Conservation (phyloP, 2,888 invertebrate species). For the Galerucella calmariensis region DNA sequence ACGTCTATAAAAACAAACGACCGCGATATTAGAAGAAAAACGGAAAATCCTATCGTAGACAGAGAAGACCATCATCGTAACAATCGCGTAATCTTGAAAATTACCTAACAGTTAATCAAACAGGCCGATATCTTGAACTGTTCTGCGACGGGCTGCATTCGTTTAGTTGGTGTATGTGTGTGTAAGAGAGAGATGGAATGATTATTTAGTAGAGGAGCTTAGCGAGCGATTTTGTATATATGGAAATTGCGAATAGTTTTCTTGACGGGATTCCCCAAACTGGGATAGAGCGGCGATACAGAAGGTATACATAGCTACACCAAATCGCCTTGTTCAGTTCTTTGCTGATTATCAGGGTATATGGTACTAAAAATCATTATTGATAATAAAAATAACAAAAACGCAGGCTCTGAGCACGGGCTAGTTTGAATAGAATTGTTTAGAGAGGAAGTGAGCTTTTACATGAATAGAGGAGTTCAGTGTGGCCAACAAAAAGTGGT, state of each 20-base stretch:
- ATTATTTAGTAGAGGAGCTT: constrained; percentile 13
- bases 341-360: too few species aligned
- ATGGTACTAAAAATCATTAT: too few species aligned
- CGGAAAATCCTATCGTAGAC: constrained; percentile 39
- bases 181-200: constrained; percentile 2
- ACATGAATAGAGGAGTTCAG: too few species aligned
- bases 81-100: constrained; percentile 52
- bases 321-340: too few species aligned
- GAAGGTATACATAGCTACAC: too few species aligned
- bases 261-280: not conserved
- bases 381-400: too few species aligned
- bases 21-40: constrained; percentile 30
- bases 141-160: constrained; percentile 35
- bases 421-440: too few species aligned
- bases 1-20: constrained; percentile 36
- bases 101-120: constrained; percentile 53
- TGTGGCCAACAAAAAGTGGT: too few species aligned
- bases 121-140: constrained; percentile 48
- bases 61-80: constrained; percentile 38
- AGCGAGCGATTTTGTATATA: not conserved
- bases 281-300: too few species aligned
- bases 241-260: not conserved
- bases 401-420: too few species aligned
- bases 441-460: too few species aligned
- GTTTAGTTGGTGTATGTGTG: constrained; percentile 9